Evolutionary conservation across 2,888 invertebrate genomes (phyloP).

Genomic region (Tetragonula carbonaria): DNA sequence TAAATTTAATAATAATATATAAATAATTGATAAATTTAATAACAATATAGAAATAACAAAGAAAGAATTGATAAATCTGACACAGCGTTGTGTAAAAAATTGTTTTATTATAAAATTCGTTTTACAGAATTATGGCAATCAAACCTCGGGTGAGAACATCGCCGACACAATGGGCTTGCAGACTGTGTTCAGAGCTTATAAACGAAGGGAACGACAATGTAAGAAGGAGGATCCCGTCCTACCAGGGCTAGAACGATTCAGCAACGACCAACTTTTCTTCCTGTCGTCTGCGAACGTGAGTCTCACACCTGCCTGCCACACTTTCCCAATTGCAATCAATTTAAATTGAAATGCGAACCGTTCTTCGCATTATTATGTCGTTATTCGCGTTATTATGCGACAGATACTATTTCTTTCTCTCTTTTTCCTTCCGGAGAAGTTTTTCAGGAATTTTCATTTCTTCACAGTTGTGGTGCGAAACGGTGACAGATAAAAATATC

Average conservation of each 20-base stretch:
- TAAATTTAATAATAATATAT: too few species aligned
- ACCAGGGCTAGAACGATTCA: constrained; percentile 79
- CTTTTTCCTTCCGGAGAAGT: not conserved
- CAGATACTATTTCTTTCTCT: not conserved
- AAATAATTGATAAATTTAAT: too few species aligned
- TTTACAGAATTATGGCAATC: constrained; percentile 86
- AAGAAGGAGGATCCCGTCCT: constrained; percentile 54
- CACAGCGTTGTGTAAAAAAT: not conserved
- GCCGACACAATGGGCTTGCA: constrained; percentile 94
- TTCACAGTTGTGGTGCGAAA: constrained; percentile 58
- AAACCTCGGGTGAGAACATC: constrained; percentile 93
- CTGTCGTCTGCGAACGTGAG: constrained; percentile 81
- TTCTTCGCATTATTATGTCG: too few species aligned
- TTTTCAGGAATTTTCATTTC: not conserved
- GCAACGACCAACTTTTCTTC: constrained; percentile 82
- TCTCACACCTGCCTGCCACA: constrained; percentile 13
- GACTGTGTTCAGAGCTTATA: constrained; percentile 89
- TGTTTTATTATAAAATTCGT: not conserved
- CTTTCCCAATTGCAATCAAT: not conserved
- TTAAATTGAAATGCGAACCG: not conserved
- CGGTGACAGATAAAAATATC: not conserved
- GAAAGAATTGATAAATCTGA: too few species aligned
- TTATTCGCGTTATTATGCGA: too few species aligned
- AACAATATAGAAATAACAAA: too few species aligned
- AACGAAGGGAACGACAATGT: constrained; percentile 51